Evolutionary conservation across 2,797 vertebrate genomes (phyloP), one percentile per base, ranked within the genome.

Genomic region (Scleropages formosus): DNA sequence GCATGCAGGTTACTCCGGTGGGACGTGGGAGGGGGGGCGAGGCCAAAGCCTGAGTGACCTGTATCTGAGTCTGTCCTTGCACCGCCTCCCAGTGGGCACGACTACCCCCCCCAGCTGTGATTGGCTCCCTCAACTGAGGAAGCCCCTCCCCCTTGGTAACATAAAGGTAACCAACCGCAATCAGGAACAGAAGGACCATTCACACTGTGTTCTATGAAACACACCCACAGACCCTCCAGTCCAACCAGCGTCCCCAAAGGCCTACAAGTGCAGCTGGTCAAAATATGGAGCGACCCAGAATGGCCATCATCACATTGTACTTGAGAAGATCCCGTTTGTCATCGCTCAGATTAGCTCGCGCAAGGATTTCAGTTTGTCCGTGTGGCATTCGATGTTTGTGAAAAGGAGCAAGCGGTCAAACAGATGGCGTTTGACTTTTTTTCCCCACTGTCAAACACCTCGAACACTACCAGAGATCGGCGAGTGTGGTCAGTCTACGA

Each of bases 1-100:
- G 84, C 95, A 95, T 96, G 95, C 96, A 90, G 81, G 84, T 87
- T 85, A 88, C 68, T 81, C 16, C 78, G 80, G 85, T 80, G 81
- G 83, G 82, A 77, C 77, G 77, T 56, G 79, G 83, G 78, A 84
- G 78, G 80, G 73, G 75, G 82, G 76, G 86, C 85, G 75, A 85
- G 81, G 83, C 73, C 78, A 83, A 89, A 88, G 88, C 86, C 88
- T 88, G 80, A 82, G 84, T 82, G 68, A 72, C 75, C 88, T 86
- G 84, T n/a, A 44, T 27, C 73, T 75, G 47, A 81, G 83, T 77
- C 86, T 80, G 71, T 82, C 81, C 74, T 75, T 75, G 77, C 80
- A 68, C 59, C 15, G 13, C 1, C 63, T 26, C 58, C 59, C 49
- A 56, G 64, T 58, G 78, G 83, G 74, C 75, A 62, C 78, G 75